phyloP scores from a whole-genome alignment of 2,797 vertebrate genomes.

The Aulostomus chinensis region DNA sequence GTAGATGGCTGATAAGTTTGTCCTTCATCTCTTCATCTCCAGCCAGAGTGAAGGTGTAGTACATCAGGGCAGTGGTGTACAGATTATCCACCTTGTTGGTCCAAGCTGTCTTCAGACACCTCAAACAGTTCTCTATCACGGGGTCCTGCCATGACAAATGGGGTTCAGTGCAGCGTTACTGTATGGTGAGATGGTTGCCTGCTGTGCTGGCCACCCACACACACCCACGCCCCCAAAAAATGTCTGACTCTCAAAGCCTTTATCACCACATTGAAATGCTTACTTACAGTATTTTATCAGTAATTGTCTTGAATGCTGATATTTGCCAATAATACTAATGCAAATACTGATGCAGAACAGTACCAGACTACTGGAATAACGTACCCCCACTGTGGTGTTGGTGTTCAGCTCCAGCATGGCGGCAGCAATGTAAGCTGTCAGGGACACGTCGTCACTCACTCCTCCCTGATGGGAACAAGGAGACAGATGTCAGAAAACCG shows the following conservation, averaged over 20 bases:
- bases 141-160: slow-evolving; percentile 55
- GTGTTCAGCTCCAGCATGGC: slow-evolving; percentile 74
- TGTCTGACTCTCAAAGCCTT: no score
- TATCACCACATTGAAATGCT: no score
- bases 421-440: slow-evolving; percentile 77
- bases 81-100: slow-evolving; percentile 48
- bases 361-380: no score
- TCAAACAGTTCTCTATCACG: slow-evolving; percentile 60
- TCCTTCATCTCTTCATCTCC: slow-evolving; percentile 55
- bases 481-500: neutral
- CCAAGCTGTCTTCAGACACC: slow-evolving; percentile 61
- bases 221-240: no score
- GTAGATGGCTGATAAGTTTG: slow-evolving; percentile 63
- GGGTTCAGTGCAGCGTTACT: no score
- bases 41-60: slow-evolving; percentile 82
- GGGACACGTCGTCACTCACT: slow-evolving; percentile 78
- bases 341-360: no score
- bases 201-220: no score
- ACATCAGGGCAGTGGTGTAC: slow-evolving; percentile 77
- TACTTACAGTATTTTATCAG: no score
- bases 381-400: slow-evolving; percentile 60
- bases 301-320: no score
- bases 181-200: no score
- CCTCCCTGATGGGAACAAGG: slow-evolving; percentile 71
- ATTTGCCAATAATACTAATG: no score